Conservation (phyloP, 2,797 vertebrate genomes). For the Melanotaenia boesemani region DNA sequence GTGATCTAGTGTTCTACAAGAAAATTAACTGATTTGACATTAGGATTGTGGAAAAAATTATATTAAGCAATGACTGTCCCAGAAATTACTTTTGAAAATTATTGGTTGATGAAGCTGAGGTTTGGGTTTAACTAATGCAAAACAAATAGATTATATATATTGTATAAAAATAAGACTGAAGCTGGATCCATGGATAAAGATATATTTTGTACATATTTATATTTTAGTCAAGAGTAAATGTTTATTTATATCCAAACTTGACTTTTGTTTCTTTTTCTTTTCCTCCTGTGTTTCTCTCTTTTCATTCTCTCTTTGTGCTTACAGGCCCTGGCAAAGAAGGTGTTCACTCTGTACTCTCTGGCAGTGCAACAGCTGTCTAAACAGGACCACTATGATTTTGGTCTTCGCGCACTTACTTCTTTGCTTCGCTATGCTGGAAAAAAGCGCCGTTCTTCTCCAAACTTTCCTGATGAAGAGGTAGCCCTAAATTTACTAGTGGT, state of each 20-base stretch:
- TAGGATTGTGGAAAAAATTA: neutral
- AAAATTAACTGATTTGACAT: too few relatives aligned
- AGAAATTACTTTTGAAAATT: neutral
- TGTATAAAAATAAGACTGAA: too few relatives aligned
- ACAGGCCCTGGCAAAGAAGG: slow-evolving; percentile 91
- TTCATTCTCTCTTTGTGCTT: slow-evolving; percentile 3
- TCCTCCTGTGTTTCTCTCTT: neutral
- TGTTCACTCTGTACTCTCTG: slow-evolving; percentile 90
- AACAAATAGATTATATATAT: too few relatives aligned
- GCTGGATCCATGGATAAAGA: too few relatives aligned
- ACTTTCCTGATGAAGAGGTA: slow-evolving; percentile 88
- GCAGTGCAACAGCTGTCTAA: slow-evolving; percentile 92
- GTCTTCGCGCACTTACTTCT: slow-evolving; percentile 90
- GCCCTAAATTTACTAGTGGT: slow-evolving; percentile 7
- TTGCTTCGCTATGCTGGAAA: slow-evolving; percentile 90
- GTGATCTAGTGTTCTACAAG: neutral
- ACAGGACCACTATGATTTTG: slow-evolving; percentile 94
- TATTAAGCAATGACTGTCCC: neutral
- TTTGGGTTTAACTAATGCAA: neutral
- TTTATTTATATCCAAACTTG: neutral
- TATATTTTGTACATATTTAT: neutral
- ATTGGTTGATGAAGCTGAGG: neutral
- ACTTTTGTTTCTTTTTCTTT: neutral
- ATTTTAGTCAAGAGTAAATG: neutral
- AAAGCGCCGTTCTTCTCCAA: slow-evolving; percentile 82